phyloP scores from a whole-genome alignment of 2,113 vertebrate species.

The Rallus limicola region DNA sequence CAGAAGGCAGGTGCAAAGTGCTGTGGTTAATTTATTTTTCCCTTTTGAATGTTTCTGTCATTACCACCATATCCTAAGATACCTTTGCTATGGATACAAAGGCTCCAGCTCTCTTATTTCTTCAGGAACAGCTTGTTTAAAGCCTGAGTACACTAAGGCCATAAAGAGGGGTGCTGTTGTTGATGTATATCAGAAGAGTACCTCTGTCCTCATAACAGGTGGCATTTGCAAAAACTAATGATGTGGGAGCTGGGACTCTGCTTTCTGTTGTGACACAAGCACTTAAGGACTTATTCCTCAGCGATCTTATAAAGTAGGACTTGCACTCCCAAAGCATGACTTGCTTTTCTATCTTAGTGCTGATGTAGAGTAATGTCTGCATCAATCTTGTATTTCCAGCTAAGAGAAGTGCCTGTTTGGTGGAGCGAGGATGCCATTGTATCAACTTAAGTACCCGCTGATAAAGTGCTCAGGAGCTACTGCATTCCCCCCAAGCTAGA shows the following conservation, averaged over 20 bases:
- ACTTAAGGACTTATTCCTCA: accelerated
- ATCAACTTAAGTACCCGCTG: neutral
- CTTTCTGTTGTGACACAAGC: neutral
- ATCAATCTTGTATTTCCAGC: neutral
- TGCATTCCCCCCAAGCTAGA: neutral
- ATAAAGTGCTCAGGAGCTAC: neutral
- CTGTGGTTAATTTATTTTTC: neutral
- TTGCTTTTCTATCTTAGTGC: neutral
- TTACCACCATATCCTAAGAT: neutral
- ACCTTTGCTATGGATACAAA: neutral
- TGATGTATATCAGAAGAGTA: neutral
- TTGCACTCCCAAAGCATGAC: neutral
- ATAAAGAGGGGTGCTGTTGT: neutral
- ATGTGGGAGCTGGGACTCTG: neutral
- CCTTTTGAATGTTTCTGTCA: neutral
- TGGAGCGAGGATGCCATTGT: neutral
- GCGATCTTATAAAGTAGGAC: neutral
- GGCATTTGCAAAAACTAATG: neutral
- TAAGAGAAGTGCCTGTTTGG: neutral
- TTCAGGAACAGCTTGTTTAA: neutral
- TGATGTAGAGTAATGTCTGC: neutral
- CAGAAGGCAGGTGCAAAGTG: neutral
- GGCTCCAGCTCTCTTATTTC: neutral
- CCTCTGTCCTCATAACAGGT: neutral
- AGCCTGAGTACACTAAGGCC: neutral